A percentile compares a stretch with the other conserved stretches of the same genome.
Conservation (phyloP, 1,140 invertebrate genomes). For the Drosophila punjabiensis region DNA sequence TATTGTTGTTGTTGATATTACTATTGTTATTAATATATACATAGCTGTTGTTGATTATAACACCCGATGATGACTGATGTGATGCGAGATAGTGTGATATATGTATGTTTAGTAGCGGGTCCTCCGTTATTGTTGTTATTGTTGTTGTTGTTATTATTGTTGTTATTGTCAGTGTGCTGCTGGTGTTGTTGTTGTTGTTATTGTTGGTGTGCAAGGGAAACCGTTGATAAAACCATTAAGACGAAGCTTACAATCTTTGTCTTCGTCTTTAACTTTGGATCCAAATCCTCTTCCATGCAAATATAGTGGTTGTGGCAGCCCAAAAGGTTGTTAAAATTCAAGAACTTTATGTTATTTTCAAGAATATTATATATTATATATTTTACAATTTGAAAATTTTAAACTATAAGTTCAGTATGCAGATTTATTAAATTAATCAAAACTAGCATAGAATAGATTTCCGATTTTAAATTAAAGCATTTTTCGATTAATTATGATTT, state of each 20-base stretch:
- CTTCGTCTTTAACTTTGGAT: conserved; percentile 27
- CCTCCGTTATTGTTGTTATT: conserved; percentile 11
- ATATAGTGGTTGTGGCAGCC: conserved; percentile 8
- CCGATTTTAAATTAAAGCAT: too few relatives aligned
- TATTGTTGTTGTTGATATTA: conserved; percentile 23
- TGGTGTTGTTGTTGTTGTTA: not conserved
- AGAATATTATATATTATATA: too few relatives aligned
- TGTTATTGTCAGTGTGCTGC: not conserved
- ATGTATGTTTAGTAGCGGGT: not conserved
- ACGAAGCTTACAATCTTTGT: conserved; percentile 53
- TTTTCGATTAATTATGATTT: too few relatives aligned
- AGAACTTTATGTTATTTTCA: not conserved
- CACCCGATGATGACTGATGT: conserved; percentile 37
- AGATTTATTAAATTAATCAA: too few relatives aligned
- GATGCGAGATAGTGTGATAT: conserved; percentile 1
- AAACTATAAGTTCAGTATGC: too few relatives aligned
- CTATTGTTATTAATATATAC: conserved; percentile 19
- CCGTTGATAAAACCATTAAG: conserved; percentile 63
- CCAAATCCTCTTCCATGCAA: not conserved
- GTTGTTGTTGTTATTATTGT: conserved; percentile 8
- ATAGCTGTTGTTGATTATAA: conserved; percentile 67
- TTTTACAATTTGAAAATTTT: too few relatives aligned
- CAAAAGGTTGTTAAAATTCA: not conserved
- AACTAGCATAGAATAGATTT: too few relatives aligned
- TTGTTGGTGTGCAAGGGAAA: conserved; percentile 19